Conservation (phyloP, 92 coral and sea anemone species). For the Actinernus sp. region DNA sequence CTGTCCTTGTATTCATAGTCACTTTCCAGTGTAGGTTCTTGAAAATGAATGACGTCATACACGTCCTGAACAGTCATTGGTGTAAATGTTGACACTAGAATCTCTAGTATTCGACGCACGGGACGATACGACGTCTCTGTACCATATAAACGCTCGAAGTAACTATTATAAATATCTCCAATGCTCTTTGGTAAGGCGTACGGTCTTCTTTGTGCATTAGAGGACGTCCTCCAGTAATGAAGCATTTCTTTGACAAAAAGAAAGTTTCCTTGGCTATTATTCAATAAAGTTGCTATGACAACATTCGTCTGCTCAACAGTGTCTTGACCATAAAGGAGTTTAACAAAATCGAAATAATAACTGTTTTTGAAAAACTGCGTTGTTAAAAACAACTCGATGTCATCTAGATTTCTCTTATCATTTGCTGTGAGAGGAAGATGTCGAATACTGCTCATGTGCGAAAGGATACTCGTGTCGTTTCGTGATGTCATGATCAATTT, state of each 20-base stretch:
- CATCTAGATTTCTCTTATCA: slow-evolving; percentile 69
- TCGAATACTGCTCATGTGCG: slow-evolving; percentile 2
- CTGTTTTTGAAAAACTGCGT: too few relatives aligned
- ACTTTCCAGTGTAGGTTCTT: slow-evolving; percentile 33
- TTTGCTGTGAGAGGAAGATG: slow-evolving; percentile 26
- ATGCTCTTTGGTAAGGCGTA: slow-evolving; percentile 74
- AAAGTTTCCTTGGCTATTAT: too few relatives aligned
- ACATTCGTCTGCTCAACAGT: too few relatives aligned
- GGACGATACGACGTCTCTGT: slow-evolving; percentile 38
- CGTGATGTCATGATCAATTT: slow-evolving; percentile 65
- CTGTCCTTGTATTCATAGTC: slow-evolving; percentile 47
- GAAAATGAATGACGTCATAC: slow-evolving; percentile 24
- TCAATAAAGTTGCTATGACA: too few relatives aligned
- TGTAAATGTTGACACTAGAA: slow-evolving; percentile 60
- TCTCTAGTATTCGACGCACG: slow-evolving; percentile 55
- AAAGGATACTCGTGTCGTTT: slow-evolving; percentile 46
- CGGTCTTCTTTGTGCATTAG: too few relatives aligned
- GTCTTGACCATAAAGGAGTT: too few relatives aligned
- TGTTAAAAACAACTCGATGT: slow-evolving; percentile 60
- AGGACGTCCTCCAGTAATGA: too few relatives aligned
- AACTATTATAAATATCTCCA: slow-evolving; percentile 51
- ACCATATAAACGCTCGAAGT: slow-evolving; percentile 55
- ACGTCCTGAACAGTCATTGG: slow-evolving; percentile 32
- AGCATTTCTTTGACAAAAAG: too few relatives aligned
- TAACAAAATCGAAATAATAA: too few relatives aligned